Base-by-base conservation (phyloP, 2,797 vertebrate genomes). In the Manis crassicaudata region DNA sequence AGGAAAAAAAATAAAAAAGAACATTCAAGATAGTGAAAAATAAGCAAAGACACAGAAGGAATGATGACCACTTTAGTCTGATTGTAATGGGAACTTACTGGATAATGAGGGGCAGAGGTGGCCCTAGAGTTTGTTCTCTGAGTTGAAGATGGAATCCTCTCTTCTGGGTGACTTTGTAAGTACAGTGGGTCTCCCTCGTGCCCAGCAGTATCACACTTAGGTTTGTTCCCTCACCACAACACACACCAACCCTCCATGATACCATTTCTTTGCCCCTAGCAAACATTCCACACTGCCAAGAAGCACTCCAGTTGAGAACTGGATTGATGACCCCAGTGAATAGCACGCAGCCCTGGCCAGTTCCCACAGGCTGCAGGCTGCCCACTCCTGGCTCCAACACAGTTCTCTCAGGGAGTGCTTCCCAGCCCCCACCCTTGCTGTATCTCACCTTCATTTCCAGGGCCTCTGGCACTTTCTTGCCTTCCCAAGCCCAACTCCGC, bases 401-500 rank as follows among this genome's bases (percentile, higher is more conserved):
- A 92, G 96, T 87, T 98, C 97, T 97, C 96, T 98, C 68, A 0
- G 93, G 98, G 92, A 88, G 94, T 96, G 96, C 70, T 98, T 98
- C 98, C 93, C 92, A 54, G 92, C 81, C 87, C 60, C 56, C 0
- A 56, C 65, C 50, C 92, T 62, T 1, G 25, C 63, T 73, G 62
- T 85, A 84, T 60, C 99, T 99, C 98, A 99, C 99, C 99, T 99
- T 99, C 98, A 99, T 98, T 95, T 99, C 99, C 98, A 99, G 99
- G 94, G 99, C 99, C 96, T 99, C 99, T 92, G 99, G 98, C 67
- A 98, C 98, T 98, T 99, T 99, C 99, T 99, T 99, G 96, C 99
- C 99, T 98, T 99, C 99, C 99, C 99, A 99, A 87, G 99, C 99
- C 99, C 99, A 99, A 98, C 99, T 99, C 96, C 99, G 99, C 97